Evolutionary conservation across 2,888 invertebrate genomes (phyloP).

Genomic region (Neocrepidodera transversa): DNA sequence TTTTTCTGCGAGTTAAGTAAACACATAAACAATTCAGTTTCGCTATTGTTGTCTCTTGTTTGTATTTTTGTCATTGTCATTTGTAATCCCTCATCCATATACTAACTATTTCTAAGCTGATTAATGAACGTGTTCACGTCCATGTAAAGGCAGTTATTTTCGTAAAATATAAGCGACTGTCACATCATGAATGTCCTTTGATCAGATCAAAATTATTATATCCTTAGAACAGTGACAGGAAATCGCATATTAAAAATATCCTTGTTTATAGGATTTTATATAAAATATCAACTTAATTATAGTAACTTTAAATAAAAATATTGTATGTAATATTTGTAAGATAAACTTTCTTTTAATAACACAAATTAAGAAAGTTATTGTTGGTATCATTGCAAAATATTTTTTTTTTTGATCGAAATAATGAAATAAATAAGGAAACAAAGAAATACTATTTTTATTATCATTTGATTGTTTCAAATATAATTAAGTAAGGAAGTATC

Average conservation of each 20-base stretch:
- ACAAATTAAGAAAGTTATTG: too few relatives aligned
- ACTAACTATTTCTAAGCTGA: constrained; percentile 22
- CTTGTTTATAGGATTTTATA: too few relatives aligned
- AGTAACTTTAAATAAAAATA: too few relatives aligned
- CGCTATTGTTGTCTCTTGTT: constrained; percentile 6
- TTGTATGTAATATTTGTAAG: too few relatives aligned
- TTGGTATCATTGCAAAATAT: too few relatives aligned
- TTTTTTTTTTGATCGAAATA: too few relatives aligned
- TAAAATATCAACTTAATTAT: too few relatives aligned
- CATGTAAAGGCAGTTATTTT: constrained; percentile 20
- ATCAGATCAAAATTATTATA: constrained; percentile 42
- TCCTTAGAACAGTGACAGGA: constrained; percentile 40
- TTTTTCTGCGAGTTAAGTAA: constrained; percentile 2
- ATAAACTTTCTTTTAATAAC: too few relatives aligned
- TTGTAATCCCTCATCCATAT: constrained; percentile 16
- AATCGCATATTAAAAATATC: constrained; percentile 44
- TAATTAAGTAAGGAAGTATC: not conserved
- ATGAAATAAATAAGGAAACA: too few relatives aligned
- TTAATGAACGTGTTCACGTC: constrained; percentile 17
- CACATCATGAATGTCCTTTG: constrained; percentile 33
- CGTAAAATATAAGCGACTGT: constrained; percentile 30
- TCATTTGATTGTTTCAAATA: too few relatives aligned
- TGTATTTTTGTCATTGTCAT: constrained; percentile 9
- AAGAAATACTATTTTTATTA: too few relatives aligned
- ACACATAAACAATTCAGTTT: constrained; percentile 7